phyloP scores from a whole-genome alignment of 2,113 vertebrate genomes.

The Mungos mungo region DNA sequence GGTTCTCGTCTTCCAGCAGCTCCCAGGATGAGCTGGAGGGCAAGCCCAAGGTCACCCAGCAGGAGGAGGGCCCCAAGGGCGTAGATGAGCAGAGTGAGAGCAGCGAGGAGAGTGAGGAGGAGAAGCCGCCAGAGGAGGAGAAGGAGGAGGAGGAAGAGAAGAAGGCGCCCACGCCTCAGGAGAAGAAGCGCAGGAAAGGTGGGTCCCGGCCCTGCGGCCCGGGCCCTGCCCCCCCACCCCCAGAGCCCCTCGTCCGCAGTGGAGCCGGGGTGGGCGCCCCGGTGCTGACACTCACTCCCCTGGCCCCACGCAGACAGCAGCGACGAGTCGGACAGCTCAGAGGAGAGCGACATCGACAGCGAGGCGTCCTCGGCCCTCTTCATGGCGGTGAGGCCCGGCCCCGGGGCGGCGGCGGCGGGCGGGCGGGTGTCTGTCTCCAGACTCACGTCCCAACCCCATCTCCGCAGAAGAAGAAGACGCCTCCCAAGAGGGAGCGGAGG shows the following conservation, averaged over 20 bases:
- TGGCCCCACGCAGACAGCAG: constrained; percentile 89
- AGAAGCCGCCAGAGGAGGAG: constrained; percentile 91
- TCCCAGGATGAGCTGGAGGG: constrained; percentile 86
- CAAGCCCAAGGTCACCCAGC: constrained; percentile 84
- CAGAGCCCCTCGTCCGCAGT: background rate
- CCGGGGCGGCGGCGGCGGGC: rapidly evolving
- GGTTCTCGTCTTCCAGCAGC: constrained; percentile 80
- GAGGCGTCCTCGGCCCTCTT: constrained; percentile 93
- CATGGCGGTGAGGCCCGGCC: constrained; percentile 85
- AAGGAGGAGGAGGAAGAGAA: constrained; percentile 93
- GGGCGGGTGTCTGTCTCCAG: rapidly evolving
- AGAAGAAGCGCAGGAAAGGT: constrained; percentile 94
- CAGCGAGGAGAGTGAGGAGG: constrained; percentile 95
- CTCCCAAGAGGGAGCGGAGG: constrained; percentile 92
- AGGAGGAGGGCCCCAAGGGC: constrained; percentile 92
- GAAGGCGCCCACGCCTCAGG: constrained; percentile 88
- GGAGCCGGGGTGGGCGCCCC: rapidly evolving
- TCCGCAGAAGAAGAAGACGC: constrained; percentile 91
- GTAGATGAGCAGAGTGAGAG: constrained; percentile 93
- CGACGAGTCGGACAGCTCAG: constrained; percentile 92
- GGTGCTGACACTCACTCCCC: background rate
- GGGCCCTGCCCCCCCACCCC: rapidly evolving
- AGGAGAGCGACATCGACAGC: constrained; percentile 95
- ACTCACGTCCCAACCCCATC: background rate
- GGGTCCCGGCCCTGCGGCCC: background rate